Evolutionary conservation across 1,140 invertebrate species (phyloP).

Genomic region (Metaphire vulgaris): DNA sequence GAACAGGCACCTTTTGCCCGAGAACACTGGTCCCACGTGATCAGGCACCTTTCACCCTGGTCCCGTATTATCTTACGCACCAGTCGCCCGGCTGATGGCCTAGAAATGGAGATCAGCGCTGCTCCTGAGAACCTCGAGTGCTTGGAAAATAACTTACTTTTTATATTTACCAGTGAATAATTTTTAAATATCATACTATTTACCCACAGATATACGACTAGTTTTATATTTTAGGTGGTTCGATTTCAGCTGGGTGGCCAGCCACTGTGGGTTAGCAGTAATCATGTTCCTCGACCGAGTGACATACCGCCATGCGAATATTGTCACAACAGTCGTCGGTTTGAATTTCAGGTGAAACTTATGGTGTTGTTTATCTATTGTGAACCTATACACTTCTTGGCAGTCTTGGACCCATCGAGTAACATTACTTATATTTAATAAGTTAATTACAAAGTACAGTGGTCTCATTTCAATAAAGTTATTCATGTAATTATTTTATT

Average conservation of each 20-base stretch:
- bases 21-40: no score
- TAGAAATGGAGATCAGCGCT: background rate
- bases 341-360: conserved; percentile 76
- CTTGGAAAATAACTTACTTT: background rate
- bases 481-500: background rate
- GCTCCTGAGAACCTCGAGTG: no score
- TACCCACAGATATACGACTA: conserved; percentile 28
- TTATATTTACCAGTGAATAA: background rate
- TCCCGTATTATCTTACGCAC: background rate
- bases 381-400: background rate
- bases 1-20: no score
- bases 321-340: conserved; percentile 68
- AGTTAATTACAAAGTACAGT: background rate
- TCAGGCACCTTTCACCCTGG: background rate
- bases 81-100: background rate
- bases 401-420: background rate
- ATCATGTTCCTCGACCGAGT: conserved; percentile 36
- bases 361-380: background rate
- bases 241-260: conserved; percentile 70
- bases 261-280: conserved; percentile 71
- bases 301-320: conserved; percentile 67
- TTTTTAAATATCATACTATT: no score
- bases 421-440: background rate
- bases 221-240: conserved; percentile 61
- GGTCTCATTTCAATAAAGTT: background rate